Percentiles rank a stretch among this genome's conserved stretches.
These are phyloP conservation scores for Orientallactaga bullata DNA, from an alignment of 2,113 vertebrate species.

Conservation along the genomic window DNA sequence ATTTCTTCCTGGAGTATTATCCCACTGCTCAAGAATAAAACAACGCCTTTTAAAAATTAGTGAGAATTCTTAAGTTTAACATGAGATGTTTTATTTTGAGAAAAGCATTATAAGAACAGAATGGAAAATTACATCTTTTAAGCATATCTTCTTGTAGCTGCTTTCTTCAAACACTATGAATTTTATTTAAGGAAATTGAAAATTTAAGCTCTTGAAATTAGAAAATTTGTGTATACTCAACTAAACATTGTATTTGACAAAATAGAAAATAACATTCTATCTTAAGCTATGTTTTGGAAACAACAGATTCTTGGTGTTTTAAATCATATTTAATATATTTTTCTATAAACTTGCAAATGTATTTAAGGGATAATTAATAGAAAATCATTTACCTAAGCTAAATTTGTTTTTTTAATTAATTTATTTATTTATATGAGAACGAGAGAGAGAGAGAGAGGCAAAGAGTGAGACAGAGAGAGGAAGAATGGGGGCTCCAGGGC, in stretches of 20 bases:
- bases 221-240: constrained; percentile 57
- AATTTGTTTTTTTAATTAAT: too few species aligned
- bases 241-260: constrained; percentile 75
- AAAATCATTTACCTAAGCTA: constrained; percentile 15
- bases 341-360: not conserved
- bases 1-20: constrained; percentile 50
- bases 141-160: not conserved
- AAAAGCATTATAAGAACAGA: constrained; percentile 52
- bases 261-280: constrained; percentile 66
- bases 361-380: constrained; percentile 34
- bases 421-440: too few species aligned
- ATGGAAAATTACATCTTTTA: constrained; percentile 61
- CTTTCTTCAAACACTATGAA: constrained; percentile 46
- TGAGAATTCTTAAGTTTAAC: constrained; percentile 62
- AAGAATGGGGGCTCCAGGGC: too few species aligned
- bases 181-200: constrained; percentile 74
- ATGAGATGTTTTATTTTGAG: constrained; percentile 62
- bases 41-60: not conserved
- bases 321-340: constrained; percentile 37
- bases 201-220: constrained; percentile 62
- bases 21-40: constrained; percentile 42
- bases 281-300: constrained; percentile 57
- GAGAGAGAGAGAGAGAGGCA: too few species aligned
- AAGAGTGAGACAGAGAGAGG: too few species aligned
- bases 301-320: constrained; percentile 35